These are phyloP conservation scores for Hymenopus coronatus DNA, from an alignment of 2,888 invertebrate species.

Conservation along the genomic window DNA sequence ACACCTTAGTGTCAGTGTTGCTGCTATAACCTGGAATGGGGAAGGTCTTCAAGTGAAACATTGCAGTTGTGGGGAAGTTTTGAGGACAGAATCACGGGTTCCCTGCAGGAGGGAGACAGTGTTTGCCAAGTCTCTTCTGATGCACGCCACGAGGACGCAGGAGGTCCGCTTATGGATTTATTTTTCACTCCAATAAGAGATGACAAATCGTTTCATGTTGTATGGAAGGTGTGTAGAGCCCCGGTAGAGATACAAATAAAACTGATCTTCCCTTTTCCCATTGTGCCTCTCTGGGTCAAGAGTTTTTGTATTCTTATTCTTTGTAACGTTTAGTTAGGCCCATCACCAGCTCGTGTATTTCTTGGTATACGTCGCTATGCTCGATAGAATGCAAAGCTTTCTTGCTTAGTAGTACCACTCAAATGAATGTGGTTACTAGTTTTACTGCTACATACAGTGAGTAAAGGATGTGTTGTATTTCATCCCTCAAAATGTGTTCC, in stretches of 20 bases:
- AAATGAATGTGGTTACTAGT: too few relatives aligned
- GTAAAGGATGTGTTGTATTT: too few relatives aligned
- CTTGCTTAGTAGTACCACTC: too few relatives aligned
- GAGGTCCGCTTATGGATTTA: conserved; percentile 17
- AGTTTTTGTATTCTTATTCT: neutral
- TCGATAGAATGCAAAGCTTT: too few relatives aligned
- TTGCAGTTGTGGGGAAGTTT: neutral
- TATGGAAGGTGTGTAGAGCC: neutral
- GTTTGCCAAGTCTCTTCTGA: neutral
- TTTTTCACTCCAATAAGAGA: conserved; percentile 22
- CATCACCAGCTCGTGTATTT: neutral
- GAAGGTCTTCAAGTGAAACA: neutral
- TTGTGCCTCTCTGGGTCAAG: neutral
- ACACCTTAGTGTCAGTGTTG: neutral
- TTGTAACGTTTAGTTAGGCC: neutral
- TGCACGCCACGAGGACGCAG: neutral
- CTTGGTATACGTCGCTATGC: too few relatives aligned
- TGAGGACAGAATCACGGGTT: neutral
- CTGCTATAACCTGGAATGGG: neutral
- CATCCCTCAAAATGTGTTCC: too few relatives aligned
- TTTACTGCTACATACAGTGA: too few relatives aligned
- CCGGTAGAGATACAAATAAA: neutral
- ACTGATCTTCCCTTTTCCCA: neutral
- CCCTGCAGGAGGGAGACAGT: neutral
- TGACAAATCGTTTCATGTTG: conserved; percentile 22